Conservation (phyloP, 2,797 vertebrate genomes). For the Florisuga fusca region DNA sequence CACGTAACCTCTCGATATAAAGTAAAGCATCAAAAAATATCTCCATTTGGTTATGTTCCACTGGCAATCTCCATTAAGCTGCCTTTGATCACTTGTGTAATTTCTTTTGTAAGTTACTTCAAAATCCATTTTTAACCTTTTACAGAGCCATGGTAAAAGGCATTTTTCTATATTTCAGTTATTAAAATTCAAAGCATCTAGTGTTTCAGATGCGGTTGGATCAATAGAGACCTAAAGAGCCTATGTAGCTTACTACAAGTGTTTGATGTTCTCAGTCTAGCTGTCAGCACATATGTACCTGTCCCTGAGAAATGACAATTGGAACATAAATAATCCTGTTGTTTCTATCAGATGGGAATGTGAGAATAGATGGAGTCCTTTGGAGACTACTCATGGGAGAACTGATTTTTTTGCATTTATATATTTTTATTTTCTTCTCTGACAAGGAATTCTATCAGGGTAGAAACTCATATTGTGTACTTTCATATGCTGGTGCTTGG, state of each 20-base stretch:
- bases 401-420: neutral
- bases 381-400: neutral
- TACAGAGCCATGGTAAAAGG: neutral
- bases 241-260: neutral
- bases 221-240: neutral
- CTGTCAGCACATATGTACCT: neutral
- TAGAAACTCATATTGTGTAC: neutral
- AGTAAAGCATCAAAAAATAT: neutral
- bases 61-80: neutral
- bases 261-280: neutral
- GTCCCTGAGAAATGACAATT: neutral
- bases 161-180: neutral
- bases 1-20: neutral
- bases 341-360: neutral
- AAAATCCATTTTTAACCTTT: neutral
- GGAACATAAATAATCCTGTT: neutral
- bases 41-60: neutral
- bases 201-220: conserved; percentile 13
- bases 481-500: neutral
- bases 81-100: neutral
- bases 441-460: neutral
- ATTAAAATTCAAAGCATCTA: neutral
- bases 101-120: neutral
- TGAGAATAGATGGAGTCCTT: neutral
- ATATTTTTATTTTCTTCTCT: neutral